Evolutionary conservation across 2,113 vertebrate species (phyloP), one percentile per base, ranked within the genome.

Genomic region (Poicephalus gulielmi): DNA sequence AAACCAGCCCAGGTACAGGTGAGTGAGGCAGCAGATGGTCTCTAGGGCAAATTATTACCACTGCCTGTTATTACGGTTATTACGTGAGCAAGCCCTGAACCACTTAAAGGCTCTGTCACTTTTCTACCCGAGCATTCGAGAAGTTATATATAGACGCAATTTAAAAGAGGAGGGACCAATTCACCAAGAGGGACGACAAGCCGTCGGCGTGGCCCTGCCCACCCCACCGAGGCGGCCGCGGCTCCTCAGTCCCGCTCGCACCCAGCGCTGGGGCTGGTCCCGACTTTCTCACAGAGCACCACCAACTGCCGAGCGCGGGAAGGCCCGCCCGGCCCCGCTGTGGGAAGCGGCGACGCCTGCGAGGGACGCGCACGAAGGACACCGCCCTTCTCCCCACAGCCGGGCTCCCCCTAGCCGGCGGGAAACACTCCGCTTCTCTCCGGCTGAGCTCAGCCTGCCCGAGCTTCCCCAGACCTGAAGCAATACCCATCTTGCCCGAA

Each of bases 301-400:
- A 10, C 44, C 8, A 4, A 8, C 5, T 2, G 23, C 17, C 27
- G 11, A 4, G 28, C 7, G 12, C 30, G 10, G 30, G 8, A 12
- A 33, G 23, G 43, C 50, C 49, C 24, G 23, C 2, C 46, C 23
- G 2, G 44, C 62, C 46, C 3, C 30, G 5, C 71, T 0, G n/a
- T 0, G 15, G 17, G 37, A 37, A 79, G 17, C 17, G 14, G 18
- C 60, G 53, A 43, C 52, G n/a, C 23, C 70, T 11, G 71, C 68
- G 57, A 11, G 41, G 43, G 52, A 17, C 0, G 82, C 35, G 10
- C 16, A 68, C 27, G 14, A 68, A 12, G 47, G 67, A 47, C 92
- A 33, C 83, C 67, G 28, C 80, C 80, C 92, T 60, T 28, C 13
- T 20, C 62, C 67, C 79, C 46, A 19, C 49, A 27, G 60, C 49